These are phyloP conservation scores for Hyposoter didymator DNA, from an alignment of 2,888 invertebrate species.

Conservation along the genomic window DNA sequence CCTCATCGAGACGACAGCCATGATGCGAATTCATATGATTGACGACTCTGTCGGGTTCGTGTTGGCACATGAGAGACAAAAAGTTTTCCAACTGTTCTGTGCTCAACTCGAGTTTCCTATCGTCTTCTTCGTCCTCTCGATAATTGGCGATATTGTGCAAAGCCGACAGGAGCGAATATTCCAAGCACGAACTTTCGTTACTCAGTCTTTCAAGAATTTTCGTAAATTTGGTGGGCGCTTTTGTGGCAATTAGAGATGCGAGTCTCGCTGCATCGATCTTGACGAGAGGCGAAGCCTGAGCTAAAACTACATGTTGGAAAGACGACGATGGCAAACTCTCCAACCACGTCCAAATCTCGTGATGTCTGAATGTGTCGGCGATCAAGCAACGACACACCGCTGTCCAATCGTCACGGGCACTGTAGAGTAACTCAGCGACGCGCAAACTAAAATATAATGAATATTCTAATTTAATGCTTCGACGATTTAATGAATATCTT, in stretches of 20 bases:
- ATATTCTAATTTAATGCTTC: neutral
- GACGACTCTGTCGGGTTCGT: conserved; percentile 80
- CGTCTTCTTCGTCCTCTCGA: conserved; percentile 75
- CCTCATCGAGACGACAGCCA: conserved; percentile 87
- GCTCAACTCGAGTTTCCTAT: conserved; percentile 77
- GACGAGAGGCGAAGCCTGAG: conserved; percentile 74
- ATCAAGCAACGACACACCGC: conserved; percentile 82
- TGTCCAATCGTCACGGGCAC: conserved; percentile 81
- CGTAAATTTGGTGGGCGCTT: conserved; percentile 80
- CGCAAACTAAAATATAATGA: conserved; percentile 76
- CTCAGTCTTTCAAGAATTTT: conserved; percentile 79
- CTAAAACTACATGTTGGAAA: conserved; percentile 75
- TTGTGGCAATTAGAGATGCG: conserved; percentile 75
- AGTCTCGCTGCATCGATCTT: conserved; percentile 77
- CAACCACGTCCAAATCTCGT: conserved; percentile 80
- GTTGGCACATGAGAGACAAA: conserved; percentile 81
- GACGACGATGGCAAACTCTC: conserved; percentile 76
- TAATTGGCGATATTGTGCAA: conserved; percentile 76
- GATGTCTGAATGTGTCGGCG: conserved; percentile 76
- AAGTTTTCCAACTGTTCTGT: conserved; percentile 80
- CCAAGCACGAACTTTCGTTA: conserved; percentile 75
- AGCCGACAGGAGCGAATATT: conserved; percentile 77
- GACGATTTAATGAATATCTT: neutral
- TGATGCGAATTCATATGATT: conserved; percentile 79
- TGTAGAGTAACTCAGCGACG: conserved; percentile 80